phyloP scores from a whole-genome alignment of 2,888 invertebrate genomes.

The Physocephala rufipes region DNA sequence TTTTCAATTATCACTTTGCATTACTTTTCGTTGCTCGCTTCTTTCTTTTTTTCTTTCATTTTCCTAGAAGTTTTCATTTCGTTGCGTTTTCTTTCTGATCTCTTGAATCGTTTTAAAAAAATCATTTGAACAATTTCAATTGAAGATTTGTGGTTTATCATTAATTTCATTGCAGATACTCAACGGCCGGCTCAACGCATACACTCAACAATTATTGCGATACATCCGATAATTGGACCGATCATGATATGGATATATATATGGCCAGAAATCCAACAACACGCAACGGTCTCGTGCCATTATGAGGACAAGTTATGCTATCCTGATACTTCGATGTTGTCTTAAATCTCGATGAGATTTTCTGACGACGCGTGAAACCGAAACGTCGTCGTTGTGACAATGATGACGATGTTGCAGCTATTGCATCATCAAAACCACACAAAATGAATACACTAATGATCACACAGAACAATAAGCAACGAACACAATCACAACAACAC shows the following conservation, averaged over 20 bases:
- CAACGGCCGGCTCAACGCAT: conserved; percentile 81
- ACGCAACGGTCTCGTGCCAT: conserved; percentile 83
- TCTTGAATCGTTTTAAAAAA: background rate
- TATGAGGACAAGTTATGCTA: conserved; percentile 70
- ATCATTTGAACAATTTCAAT: background rate
- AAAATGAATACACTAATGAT: too few species aligned
- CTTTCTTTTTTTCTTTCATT: background rate
- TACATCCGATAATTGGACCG: conserved; percentile 92
- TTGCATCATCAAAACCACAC: too few species aligned
- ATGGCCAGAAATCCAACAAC: conserved; percentile 91
- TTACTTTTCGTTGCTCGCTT: background rate
- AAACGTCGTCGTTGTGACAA: conserved; percentile 22
- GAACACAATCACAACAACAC: conserved; percentile 42
- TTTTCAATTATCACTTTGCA: background rate
- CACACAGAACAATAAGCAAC: too few species aligned
- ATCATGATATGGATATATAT: conserved; percentile 95
- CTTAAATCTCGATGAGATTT: conserved; percentile 66
- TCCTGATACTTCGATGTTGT: conserved; percentile 67
- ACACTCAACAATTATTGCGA: conserved; percentile 88
- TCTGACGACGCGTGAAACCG: conserved; percentile 65
- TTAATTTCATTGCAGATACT: conserved; percentile 65
- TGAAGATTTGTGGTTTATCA: background rate
- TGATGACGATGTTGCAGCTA: background rate
- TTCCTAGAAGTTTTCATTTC: background rate
- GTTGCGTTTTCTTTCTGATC: background rate